Base-by-base conservation (phyloP, 2,888 invertebrate genomes). In the Leptinotarsa peninsularis region DNA sequence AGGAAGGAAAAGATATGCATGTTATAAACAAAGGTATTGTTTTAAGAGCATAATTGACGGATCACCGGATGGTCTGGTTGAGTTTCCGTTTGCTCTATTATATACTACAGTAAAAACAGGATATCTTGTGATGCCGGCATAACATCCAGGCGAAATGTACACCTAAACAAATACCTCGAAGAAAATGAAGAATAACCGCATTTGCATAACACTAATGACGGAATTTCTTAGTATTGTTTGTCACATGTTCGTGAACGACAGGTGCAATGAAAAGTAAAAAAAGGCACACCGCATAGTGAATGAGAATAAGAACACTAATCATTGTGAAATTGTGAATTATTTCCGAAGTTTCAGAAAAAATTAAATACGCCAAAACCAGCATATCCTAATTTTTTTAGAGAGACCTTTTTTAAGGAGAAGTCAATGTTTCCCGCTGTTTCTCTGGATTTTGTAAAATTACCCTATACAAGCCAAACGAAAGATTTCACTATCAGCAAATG, bases 1-100 rank as follows among this genome's bases (percentile, higher is more conserved):
- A 63, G 63, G 63, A 63, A 63, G 63, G n/a, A 63, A 63, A 63
- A 63, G n/a, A 63, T 63, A 63, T 33, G 63, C 63, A 63, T 63
- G 63, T 63, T 63, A 43, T 63, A 43, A 27, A 63, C 63, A 63
- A 63, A 43, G 63, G 63, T 63, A 63, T 63, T 63, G 63, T 63
- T 63, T 63, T 33, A 33, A 63, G 63, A 33, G 63, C 43, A 43
- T 33, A 63, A 63, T 33, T 63, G 63, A 63, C 43, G 63, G 63
- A 63, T 63, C 43, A 63, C 63, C 63, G 63, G 63, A 63, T 33
- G 63, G 43, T 43, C 63, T 63, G 63, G 63, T 33, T 33, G 27
- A 5, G n/a, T 33, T 63, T 63, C 63, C 63, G 63, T 15, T 63
- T n/a, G 63, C 33, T 7, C 43, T 27, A 63, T 63, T 63, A 63